Percentiles rank a stretch among this genome's conserved stretches.
These are phyloP conservation scores for Lasioglossum morio DNA, from an alignment of 2,888 invertebrate species.

Conservation along the genomic window DNA sequence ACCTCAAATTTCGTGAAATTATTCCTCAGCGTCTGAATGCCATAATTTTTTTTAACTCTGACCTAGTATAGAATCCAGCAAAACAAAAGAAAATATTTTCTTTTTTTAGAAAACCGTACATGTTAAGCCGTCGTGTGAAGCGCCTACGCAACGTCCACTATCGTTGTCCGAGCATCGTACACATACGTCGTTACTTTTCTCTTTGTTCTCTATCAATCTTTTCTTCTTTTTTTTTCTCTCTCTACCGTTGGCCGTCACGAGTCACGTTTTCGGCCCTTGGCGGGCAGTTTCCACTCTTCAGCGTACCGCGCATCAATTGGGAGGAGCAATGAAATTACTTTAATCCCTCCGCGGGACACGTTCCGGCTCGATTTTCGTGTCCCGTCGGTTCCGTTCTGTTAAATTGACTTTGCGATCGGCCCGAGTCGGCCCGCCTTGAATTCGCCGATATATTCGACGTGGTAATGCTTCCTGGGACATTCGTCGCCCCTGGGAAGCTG, in stretches of 20 bases:
- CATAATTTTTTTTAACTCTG: too few relatives aligned
- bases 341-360: constrained; percentile 44
- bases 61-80: too few relatives aligned
- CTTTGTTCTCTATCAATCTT: neutral
- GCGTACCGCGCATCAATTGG: constrained; percentile 29
- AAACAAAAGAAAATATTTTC: neutral
- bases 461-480: constrained; percentile 23
- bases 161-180: neutral
- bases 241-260: constrained; percentile 26
- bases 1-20: too few relatives aligned
- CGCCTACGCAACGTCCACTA: neutral
- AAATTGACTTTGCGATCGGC: constrained; percentile 48
- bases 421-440: constrained; percentile 1
- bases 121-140: neutral
- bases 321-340: constrained; percentile 55
- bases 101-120: neutral
- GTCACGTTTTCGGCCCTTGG: constrained; percentile 34
- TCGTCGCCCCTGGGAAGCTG: constrained; percentile 27
- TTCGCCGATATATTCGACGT: constrained; percentile 30
- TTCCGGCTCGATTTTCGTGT: constrained; percentile 37
- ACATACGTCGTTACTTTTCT: neutral
- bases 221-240: neutral
- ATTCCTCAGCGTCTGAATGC: too few relatives aligned
- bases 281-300: constrained; percentile 2
- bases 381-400: constrained; percentile 45